Evolutionary conservation across 35 echinoderm and acorn worm genomes (phyloP), one percentile per base, ranked within the genome.

Genomic region (Amphiura filiformis): DNA sequence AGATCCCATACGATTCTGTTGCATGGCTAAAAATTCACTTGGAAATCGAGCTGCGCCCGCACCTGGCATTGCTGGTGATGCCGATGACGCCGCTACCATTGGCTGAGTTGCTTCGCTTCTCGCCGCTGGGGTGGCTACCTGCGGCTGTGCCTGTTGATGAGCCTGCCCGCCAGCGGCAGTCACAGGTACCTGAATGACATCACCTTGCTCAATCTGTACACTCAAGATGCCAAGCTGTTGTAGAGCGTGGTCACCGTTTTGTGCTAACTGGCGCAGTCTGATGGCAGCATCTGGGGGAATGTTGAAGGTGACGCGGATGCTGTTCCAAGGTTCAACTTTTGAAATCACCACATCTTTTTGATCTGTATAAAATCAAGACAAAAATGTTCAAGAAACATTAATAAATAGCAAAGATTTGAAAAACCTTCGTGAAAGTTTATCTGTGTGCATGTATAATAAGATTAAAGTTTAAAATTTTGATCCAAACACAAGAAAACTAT

Each of bases 271-370:
- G 49, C 91, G 93, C 32, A 99, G 88, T 18, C 93, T 82, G 13
- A 88, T 84, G 28, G 96, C 96, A 39, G 96, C 93, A 36, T 99
- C 86, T 61, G 75, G 83, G 76, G 96, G 93, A 57, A 95, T 87
- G 84, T 99, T 95, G 84, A 99, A 99, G 38, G 96, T 92, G 32
- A 99, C 96, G 32, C 84, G 75, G 34, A 99, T 84, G 84, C 96
- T 99, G 81, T 99, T 99, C 96, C 96, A 99, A 87, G 96, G 96
- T 84, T 99, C 96, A 32, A 94, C 87, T 87, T 94, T 90, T 17
- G 80, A 81, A 37, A 95, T 78, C 35, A 44, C 76, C n/a, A 65
- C 36, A 31, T 32, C 56, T 22, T 80, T 37, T 52, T 91, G 36
- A 41, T 84, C 93, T 94, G 84, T 35, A 75, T 34, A 84, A 56